phyloP scores from a whole-genome alignment of 2,888 invertebrate species.

The Archips crataeganus region DNA sequence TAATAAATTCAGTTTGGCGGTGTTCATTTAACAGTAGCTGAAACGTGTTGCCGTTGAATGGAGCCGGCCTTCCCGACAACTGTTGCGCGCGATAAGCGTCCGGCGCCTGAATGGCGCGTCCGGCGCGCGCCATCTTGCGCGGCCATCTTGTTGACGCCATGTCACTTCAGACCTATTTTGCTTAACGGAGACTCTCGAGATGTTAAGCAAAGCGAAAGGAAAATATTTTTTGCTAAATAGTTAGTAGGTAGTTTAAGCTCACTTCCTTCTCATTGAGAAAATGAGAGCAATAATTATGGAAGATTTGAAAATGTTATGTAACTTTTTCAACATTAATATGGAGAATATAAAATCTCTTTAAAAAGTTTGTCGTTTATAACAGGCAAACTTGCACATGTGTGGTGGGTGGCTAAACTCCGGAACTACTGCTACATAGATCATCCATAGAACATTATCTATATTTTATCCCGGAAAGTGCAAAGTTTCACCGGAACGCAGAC shows the following conservation, averaged over 20 bases:
- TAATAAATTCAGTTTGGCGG: neutral
- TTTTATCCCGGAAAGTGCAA: neutral
- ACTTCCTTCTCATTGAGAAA: neutral
- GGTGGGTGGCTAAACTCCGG: too few relatives aligned
- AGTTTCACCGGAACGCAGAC: too few relatives aligned
- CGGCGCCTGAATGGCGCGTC: slow-evolving; percentile 31
- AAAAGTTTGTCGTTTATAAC: too few relatives aligned
- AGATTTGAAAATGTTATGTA: neutral
- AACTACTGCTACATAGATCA: too few relatives aligned
- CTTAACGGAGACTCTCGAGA: neutral
- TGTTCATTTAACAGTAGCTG: neutral
- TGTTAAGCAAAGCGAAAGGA: slow-evolving; percentile 2
- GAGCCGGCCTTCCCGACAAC: slow-evolving; percentile 30
- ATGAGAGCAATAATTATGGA: neutral
- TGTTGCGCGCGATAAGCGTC: slow-evolving; percentile 43
- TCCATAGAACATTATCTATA: too few relatives aligned
- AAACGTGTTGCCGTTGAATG: slow-evolving; percentile 7
- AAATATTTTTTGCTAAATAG: neutral
- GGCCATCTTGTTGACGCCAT: slow-evolving; percentile 32
- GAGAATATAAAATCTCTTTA: too few relatives aligned
- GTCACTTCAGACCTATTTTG: slow-evolving; percentile 20
- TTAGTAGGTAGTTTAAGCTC: neutral
- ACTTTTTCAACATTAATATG: too few relatives aligned
- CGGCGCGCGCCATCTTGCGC: slow-evolving; percentile 42
- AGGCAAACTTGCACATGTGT: too few relatives aligned